Base-by-base conservation (phyloP, 2,797 vertebrate genomes). In the Perdix hodgsoniae region DNA sequence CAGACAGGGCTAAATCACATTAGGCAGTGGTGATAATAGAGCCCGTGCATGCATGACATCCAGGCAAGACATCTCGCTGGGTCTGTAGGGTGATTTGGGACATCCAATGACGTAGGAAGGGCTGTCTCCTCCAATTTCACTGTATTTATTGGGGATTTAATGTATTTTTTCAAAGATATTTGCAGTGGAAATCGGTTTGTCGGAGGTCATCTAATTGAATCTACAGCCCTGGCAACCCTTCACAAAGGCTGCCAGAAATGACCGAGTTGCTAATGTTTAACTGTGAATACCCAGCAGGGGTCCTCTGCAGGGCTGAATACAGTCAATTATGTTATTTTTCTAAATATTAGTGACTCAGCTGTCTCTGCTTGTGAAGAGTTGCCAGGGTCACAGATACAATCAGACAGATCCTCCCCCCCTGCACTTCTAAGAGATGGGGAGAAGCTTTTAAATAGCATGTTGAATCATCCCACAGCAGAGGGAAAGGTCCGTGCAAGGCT, bases 271-370 rank as follows among this genome's bases (percentile, higher is more conserved):
- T 96, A 92, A 95, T 95, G 88, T 95, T 95, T 85, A 96, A 94
- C 95, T 92, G 94, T 92, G 94, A 97, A 97, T 82, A 97, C 96
- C 57, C 93, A 95, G 95, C 86, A 73, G 94, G 94, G 74, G 57
- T 96, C 83, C 90, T 96, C 90, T n/a, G 2, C 91, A 91, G 73
- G 96, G 90, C 95, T 97, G 95, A 97, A 97, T 96, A 94, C 94
- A 97, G 96, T 95, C 92, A 95, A 87, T 97, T 97, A 96, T 96
- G 91, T 96, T 97, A 94, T 97, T 97, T 97, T 97, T 97, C 95
- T 95, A 97, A 97, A 97, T 97, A 97, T 97, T 97, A 97, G 96
- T 95, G 97, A 97, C 95, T 97, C 96, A 96, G 91, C 94, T 97
- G 93, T 97, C 96, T 97, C 92, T 95, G 91, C 95, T 97, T 97